A percentile compares a stretch with the other conserved stretches of the same genome.
Evolutionary conservation across 2,797 vertebrate species (phyloP).

Genomic region (Gambusia yucatana): DNA sequence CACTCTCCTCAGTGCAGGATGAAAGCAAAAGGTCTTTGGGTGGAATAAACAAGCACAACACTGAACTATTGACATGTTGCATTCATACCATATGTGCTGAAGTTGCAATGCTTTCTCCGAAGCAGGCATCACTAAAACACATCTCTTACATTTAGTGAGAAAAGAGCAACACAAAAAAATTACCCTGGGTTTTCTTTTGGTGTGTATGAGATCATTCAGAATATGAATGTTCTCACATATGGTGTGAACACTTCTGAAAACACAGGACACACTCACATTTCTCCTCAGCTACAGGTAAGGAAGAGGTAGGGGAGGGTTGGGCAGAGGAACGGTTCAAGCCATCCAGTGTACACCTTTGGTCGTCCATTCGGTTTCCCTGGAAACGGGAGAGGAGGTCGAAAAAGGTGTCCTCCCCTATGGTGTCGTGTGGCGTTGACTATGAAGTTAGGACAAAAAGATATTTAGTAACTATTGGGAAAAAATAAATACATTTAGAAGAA

Average conservation of each 20-base stretch:
- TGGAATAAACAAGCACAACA: conserved; percentile 6
- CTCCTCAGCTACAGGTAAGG: conserved; percentile 81
- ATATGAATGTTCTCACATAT: background rate
- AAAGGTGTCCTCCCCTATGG: conserved; percentile 91
- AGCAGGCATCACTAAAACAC: background rate
- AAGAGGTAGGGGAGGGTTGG: conserved; percentile 72
- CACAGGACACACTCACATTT: conserved; percentile 85
- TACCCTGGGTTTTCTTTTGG: background rate
- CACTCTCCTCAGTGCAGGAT: background rate
- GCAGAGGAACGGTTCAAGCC: conserved; percentile 72
- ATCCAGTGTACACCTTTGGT: conserved; percentile 91
- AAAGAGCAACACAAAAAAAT: background rate
- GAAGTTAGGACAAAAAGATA: background rate
- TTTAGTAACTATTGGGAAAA: background rate
- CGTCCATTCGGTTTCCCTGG: conserved; percentile 96
- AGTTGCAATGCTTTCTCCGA: background rate
- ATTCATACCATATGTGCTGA: conserved; percentile 53
- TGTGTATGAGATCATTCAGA: background rate
- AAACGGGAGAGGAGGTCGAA: conserved; percentile 96
- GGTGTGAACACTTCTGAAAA: conserved; percentile 57
- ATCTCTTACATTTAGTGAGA: background rate
- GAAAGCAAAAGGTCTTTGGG: conserved; percentile 11
- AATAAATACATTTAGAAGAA: background rate
- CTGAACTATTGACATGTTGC: background rate
- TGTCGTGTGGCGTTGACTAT: conserved; percentile 79